These are phyloP conservation scores for Chironex yamaguchii DNA, from an alignment of 30 jellyfish, hydroid and myxozoan species.

Conservation along the genomic window DNA sequence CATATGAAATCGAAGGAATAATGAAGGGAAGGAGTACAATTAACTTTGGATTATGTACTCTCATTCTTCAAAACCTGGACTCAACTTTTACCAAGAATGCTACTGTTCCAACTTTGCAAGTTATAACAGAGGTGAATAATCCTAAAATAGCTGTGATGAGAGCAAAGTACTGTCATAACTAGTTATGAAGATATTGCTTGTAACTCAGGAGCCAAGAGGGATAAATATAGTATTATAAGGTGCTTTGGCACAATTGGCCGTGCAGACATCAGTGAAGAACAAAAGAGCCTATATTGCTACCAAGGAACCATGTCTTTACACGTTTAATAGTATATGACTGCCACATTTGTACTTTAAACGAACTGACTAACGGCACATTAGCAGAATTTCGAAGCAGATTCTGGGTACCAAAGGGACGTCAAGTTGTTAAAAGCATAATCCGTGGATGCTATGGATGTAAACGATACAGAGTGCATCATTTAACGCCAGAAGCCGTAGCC, in stretches of 20 bases:
- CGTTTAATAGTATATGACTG: constrained; percentile 1
- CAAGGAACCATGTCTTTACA: constrained; percentile 1
- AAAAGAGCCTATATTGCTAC: constrained; percentile 42
- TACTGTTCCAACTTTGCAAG: not conserved
- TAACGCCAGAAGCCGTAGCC: no score
- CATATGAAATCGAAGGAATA: not conserved
- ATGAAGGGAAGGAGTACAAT: not conserved
- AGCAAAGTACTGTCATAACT: not conserved
- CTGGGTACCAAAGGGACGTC: constrained; percentile 34
- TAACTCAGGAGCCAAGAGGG: no score
- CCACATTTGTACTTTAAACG: constrained; percentile 42
- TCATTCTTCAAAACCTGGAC: not conserved
- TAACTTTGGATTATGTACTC: not conserved
- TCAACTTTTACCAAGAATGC: not conserved
- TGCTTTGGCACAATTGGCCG: no score
- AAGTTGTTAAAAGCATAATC: not conserved
- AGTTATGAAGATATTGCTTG: no score
- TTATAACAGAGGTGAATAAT: not conserved
- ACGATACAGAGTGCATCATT: not conserved
- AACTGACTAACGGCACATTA: constrained; percentile 40
- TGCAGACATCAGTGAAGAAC: no score
- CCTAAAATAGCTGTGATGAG: not conserved
- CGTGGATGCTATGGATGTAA: not conserved
- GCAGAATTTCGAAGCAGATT: constrained; percentile 30
- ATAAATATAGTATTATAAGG: no score